Evolutionary conservation across 2,113 vertebrate species (phyloP), one percentile per base, ranked within the genome.

Genomic region (Mesoclemmys tuberculata): DNA sequence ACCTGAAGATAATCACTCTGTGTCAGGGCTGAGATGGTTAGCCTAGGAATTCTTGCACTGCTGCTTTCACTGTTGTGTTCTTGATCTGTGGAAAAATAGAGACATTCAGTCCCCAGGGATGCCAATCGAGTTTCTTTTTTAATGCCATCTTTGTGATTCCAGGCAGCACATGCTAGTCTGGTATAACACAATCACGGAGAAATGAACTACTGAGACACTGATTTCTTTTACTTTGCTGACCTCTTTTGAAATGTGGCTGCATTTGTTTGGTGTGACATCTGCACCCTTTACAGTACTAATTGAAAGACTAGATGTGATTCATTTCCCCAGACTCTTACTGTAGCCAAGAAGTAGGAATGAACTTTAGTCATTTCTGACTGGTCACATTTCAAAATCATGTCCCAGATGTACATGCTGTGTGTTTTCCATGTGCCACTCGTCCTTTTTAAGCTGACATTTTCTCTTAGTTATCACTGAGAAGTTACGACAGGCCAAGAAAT

Each of bases 201-300:
- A 82, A 80, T 92, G 87, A 79, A 61, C 51, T 84, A 61, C 0
- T 29, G 92, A 22, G 41, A 51, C 0, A 35, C 21, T 46, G 52
- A 96, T 91, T 90, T 90, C 88, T 84, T 96, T 96, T 90, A 90
- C 80, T 96, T 85, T 97, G 80, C 87, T 97, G 90, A 97, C 94
- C 94, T 80, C 96, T 97, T 97, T 93, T 97, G 97, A 97, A 95
- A 95, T 1, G 49, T 22, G 64, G 14, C 64, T 97, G 94, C 26
- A 96, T 90, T 83, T 52, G 52, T 90, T 90, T 61, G 9, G 13
- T 88, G 77, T 89, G 79, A 93, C 80, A 93, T 80, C 52, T 88
- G 75, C 75, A 89, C 82, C 51, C 22, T 85, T 96, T 96, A 86
- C 87, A 92, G 82, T 84, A 41, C 78, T 96, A 95, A 96, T 92